Evolutionary conservation across 2,888 invertebrate species (phyloP).

Genomic region (Uropetala carovei): DNA sequence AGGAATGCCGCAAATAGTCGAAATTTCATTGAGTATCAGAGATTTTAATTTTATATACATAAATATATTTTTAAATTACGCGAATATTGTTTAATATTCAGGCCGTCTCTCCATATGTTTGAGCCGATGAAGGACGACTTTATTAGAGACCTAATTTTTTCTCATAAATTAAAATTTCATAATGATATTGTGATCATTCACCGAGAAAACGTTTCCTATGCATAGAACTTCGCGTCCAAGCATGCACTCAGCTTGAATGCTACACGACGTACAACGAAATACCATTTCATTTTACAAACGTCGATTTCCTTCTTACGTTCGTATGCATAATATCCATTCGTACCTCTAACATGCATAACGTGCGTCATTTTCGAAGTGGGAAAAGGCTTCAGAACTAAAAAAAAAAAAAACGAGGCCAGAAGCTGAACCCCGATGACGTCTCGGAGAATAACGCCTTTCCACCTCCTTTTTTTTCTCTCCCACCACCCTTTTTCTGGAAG

Average conservation of each 20-base stretch:
- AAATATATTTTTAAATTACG: no score
- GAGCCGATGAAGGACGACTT: no score
- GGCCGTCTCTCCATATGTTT: no score
- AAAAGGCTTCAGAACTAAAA: neutral
- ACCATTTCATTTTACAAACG: neutral
- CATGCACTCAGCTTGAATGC: neutral
- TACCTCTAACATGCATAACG: neutral
- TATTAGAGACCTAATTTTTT: no score
- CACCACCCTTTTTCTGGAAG: neutral
- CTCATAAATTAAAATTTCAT: no score
- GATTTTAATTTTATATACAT: no score
- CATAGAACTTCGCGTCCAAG: no score
- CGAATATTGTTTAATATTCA: no score
- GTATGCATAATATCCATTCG: neutral
- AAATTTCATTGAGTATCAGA: no score
- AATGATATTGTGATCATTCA: no score
- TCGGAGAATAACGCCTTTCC: neutral
- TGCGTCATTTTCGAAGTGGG: neutral
- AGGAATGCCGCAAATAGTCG: no score
- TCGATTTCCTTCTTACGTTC: neutral
- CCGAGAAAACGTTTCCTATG: no score
- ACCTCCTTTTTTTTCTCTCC: neutral
- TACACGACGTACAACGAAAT: neutral
- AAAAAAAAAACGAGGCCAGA: neutral
- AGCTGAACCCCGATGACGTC: neutral